Conservation (phyloP, 2,797 vertebrate species). For the Fringilla coelebs region DNA sequence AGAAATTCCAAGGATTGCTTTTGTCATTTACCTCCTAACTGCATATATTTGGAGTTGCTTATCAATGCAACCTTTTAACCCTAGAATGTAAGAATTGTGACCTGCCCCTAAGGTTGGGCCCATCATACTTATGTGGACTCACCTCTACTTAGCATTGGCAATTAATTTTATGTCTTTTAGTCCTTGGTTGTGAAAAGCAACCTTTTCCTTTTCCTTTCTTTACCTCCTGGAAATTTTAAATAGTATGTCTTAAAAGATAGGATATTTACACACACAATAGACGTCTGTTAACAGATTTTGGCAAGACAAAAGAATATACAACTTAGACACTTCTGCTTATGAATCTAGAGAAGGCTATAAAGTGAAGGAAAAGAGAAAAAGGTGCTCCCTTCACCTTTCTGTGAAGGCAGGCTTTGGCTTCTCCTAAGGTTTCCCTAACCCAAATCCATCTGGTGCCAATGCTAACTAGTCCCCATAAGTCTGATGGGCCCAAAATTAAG, state of each 20-base stretch:
- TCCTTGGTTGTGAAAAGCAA: neutral
- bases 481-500: neutral
- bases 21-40: neutral
- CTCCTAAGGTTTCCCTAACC: neutral
- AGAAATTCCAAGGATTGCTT: neutral
- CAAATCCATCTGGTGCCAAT: too few species aligned
- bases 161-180: neutral
- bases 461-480: too few species aligned
- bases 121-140: neutral
- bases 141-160: neutral
- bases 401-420: neutral
- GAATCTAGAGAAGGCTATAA: neutral
- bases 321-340: neutral
- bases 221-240: slow-evolving; percentile 73
- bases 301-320: slow-evolving; percentile 57
- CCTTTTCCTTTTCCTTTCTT: neutral
- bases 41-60: neutral
- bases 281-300: slow-evolving; percentile 73
- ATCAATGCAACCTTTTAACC: neutral
- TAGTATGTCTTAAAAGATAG: slow-evolving; percentile 72
- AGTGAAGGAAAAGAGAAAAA: neutral
- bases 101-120: neutral
- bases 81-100: neutral
- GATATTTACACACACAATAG: slow-evolving; percentile 65
- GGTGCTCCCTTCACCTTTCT: neutral